Evolutionary conservation across 2,797 vertebrate genomes (phyloP), one percentile per base, ranked within the genome.

Genomic region (Thunnus albacares): DNA sequence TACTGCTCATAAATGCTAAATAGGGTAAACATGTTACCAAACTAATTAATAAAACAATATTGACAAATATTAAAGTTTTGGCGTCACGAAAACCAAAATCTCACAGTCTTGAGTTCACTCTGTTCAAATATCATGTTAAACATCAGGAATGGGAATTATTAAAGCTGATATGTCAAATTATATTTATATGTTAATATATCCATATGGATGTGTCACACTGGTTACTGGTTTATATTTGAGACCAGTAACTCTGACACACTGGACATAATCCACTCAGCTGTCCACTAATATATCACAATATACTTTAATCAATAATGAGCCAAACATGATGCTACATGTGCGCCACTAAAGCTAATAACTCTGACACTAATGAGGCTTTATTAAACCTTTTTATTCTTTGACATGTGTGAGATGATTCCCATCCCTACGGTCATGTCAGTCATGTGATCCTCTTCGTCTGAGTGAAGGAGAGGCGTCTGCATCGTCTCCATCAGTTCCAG

Each of bases 111-210:
- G n/a, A 24, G 55, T 86, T 81, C 63, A 80, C 72, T 78, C 10
- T 67, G 52, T 71, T 59, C 6, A 35, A 24, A 56, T 6, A 45
- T 20, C 20, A 9, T 75, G 64, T 79, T 58, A 7, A 71, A 51
- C 55, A 20, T 24, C 2, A 62, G 80, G 77, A 75, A 87, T 77
- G 85, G 85, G 89, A 89, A 82, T 71, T 0, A 69, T 61, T 18
- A 10, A 5, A 66, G 15, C 14, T 18, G 13, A 1, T 2, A 1
- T 4, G 4, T 4, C 41, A 58, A 38, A 8, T 11, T 24, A 3
- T 0, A 18, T 22, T 12, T 22, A 38, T 8, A 45, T 18, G 1
- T 35, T 6, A 18, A 17, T 1, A 35, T 38, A 26, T 61, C 5
- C 13, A 4, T 41, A 6, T 38, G 57, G 14, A 12, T 20, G 13